These are phyloP conservation scores for Eulemur rufifrons DNA, from an alignment of 2,113 vertebrate genomes.

Conservation along the genomic window DNA sequence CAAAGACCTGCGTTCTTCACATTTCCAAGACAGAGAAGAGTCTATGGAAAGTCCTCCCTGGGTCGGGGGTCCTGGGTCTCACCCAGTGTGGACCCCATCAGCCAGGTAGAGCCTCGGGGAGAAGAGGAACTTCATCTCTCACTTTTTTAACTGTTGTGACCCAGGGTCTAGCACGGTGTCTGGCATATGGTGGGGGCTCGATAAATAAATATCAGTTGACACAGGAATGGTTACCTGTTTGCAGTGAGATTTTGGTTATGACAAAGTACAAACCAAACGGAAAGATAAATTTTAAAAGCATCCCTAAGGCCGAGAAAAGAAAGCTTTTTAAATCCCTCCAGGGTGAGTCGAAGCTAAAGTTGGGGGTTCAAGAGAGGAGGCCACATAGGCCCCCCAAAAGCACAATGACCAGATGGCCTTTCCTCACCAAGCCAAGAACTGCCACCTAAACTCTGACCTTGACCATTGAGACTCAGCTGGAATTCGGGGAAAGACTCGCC, in stretches of 20 bases:
- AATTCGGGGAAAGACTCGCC: background rate
- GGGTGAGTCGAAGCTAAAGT: background rate
- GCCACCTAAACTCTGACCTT: background rate
- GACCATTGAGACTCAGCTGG: background rate
- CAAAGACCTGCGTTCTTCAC: background rate
- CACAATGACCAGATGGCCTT: background rate
- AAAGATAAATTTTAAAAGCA: background rate
- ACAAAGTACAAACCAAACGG: background rate
- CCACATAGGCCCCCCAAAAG: background rate
- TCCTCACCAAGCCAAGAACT: background rate
- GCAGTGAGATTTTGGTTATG: background rate
- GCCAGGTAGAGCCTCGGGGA: background rate
- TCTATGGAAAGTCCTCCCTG: background rate
- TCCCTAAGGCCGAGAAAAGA: background rate
- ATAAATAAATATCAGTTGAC: background rate
- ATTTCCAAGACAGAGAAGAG: background rate
- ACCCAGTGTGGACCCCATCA: background rate
- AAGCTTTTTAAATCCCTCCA: background rate
- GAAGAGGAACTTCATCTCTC: too few species aligned
- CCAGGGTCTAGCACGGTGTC: background rate
- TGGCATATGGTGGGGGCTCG: background rate
- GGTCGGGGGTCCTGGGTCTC: background rate
- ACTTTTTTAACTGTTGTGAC: background rate
- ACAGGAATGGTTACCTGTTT: background rate
- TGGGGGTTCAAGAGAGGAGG: background rate